Evolutionary conservation across 2,113 vertebrate genomes (phyloP), one percentile per base, ranked within the genome.

Genomic region (Cnemophilus loriae): DNA sequence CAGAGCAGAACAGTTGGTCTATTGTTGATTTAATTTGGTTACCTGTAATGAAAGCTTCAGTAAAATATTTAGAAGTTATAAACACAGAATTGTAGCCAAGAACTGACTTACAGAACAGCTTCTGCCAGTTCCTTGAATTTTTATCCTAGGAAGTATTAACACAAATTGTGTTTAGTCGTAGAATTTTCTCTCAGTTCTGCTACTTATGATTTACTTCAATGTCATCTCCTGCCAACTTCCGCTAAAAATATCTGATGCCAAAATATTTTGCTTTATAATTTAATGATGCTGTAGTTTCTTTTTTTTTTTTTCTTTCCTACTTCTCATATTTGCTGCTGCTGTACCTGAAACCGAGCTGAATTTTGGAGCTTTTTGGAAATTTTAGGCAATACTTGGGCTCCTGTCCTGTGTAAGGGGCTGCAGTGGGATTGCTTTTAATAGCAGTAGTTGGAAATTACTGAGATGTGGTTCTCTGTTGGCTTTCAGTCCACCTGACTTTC

Each of bases 181-280:
- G 63, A 75, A 53, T 92, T 89, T 81, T 75, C 55, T 90, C 61
- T 86, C 52, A 33, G 26, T 94, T 96, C 79, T 95, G 85, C 83
- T 94, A 18, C 82, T 91, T 86, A 27, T 21, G 14, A 81, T 93
- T 88, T 86, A 60, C 52, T 90, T 96, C 64, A 67, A 0, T 84
- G 52, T 86, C 5, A 10, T 74, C 71, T 88, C 81, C 64, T 95
- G 86, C 82, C 76, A 95, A 89, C 71, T 27, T 19, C n/a, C 71
- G 60, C 79, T 95, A 94, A 90, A 97, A 93, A 90, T 93, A 88
- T 24, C 59, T 39, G 28, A 71, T 95, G 56, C 64, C 81, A 81
- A 93, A 95, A 87, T 94, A 88, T 94, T 97, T 92, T 93, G 52
- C 64, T 78, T 87, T 89, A 56, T 93, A 61, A 92, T 71, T 63